Percentiles rank a stretch among this genome's conserved stretches.
These are phyloP conservation scores for Pelvicachromis taeniatus DNA, from an alignment of 2,113 vertebrate species.

Conservation along the genomic window DNA sequence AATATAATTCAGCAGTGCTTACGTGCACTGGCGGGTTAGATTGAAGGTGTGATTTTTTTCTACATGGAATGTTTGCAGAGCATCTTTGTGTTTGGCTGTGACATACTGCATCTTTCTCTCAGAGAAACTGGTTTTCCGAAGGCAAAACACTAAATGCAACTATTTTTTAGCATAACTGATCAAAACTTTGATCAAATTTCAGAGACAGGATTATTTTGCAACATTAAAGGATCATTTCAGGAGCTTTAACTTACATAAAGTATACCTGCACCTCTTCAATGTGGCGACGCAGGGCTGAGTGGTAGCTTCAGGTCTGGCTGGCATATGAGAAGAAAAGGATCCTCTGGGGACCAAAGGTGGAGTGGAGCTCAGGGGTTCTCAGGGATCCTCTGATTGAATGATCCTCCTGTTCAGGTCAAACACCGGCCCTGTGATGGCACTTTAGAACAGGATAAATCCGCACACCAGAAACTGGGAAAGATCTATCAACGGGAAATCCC, in stretches of 20 bases:
- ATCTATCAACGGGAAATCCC: conserved; percentile 36
- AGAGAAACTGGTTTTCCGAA: conserved; percentile 6
- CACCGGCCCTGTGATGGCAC: conserved; percentile 55
- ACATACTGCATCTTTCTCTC: conserved; percentile 71
- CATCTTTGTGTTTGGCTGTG: conserved; percentile 64
- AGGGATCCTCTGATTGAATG: conserved; percentile 46
- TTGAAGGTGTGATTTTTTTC: conserved; percentile 8
- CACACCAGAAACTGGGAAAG: conserved; percentile 42
- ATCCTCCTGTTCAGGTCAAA: conserved; percentile 61
- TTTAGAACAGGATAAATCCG: conserved; percentile 62
- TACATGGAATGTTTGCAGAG: conserved; percentile 71
- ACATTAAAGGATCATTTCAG: background rate
- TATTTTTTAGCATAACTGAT: background rate
- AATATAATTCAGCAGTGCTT: background rate
- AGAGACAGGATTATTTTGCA: background rate
- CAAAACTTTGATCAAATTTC: background rate
- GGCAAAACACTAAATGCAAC: background rate
- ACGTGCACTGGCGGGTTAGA: background rate
- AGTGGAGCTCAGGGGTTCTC: conserved; percentile 68
- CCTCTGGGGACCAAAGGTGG: conserved; percentile 71
- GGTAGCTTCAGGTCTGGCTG: background rate
- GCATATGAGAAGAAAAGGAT: conserved; percentile 58
- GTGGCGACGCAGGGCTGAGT: background rate
- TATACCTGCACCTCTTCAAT: background rate
- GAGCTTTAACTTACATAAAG: background rate